phyloP scores from a whole-genome alignment of 2,113 vertebrate genomes.

The Elaphurus davidianus region DNA sequence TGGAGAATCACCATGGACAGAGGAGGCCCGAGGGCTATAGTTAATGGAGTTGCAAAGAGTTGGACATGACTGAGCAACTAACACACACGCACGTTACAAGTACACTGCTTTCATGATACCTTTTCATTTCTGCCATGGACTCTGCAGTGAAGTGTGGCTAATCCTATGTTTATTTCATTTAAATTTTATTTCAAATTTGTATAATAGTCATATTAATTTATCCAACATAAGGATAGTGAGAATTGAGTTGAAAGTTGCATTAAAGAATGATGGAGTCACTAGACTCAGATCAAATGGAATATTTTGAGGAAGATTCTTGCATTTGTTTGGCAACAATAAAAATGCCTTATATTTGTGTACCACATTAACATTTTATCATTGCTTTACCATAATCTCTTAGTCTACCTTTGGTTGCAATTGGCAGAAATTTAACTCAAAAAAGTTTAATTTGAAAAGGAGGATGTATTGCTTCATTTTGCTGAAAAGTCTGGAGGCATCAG shows the following conservation, averaged over 20 bases:
- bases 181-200: slow-evolving; percentile 8
- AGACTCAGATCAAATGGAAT: not conserved
- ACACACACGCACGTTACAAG: not conserved
- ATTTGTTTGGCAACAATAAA: slow-evolving; percentile 26
- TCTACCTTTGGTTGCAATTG: not conserved
- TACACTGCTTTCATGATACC: not conserved
- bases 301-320: not conserved
- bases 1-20: too few relatives aligned
- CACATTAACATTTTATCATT: not conserved
- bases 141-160: slow-evolving; percentile 13
- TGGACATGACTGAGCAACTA: too few relatives aligned
- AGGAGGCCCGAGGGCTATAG: too few relatives aligned
- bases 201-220: not conserved
- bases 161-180: slow-evolving; percentile 12
- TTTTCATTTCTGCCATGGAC: slow-evolving; percentile 23
- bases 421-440: not conserved
- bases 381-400: not conserved
- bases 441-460: not conserved
- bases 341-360: not conserved
- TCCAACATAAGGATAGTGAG: not conserved
- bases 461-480: not conserved
- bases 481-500: not conserved
- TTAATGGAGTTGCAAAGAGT: too few relatives aligned
- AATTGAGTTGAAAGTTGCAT: not conserved
- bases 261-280: not conserved